Percentiles rank a stretch among this genome's conserved stretches.
These are phyloP conservation scores for Tipula vernalis DNA, from an alignment of 2,888 invertebrate genomes.

Conservation along the genomic window DNA sequence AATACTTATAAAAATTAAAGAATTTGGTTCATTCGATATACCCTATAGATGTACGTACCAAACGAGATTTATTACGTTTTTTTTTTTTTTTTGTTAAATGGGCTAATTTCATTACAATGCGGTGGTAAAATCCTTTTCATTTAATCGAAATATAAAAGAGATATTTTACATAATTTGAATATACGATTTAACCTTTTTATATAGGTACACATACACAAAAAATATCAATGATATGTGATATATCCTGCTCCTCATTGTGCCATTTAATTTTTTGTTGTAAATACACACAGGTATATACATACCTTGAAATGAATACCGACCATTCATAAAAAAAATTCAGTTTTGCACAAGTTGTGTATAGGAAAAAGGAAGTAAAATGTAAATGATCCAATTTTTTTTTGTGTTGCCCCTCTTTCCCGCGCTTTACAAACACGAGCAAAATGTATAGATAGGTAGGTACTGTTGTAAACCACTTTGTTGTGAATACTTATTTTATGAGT, in stretches of 20 bases:
- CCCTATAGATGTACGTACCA: background rate
- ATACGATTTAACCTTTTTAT: background rate
- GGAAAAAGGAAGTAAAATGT: background rate
- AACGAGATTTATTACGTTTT: background rate
- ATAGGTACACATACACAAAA: background rate
- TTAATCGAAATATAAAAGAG: background rate
- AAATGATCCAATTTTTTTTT: background rate
- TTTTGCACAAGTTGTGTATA: background rate
- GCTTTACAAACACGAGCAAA: background rate
- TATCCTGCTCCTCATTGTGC: background rate
- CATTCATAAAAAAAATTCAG: background rate
- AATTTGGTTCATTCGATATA: background rate
- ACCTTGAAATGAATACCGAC: background rate
- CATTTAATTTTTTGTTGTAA: background rate
- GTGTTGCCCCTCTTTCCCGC: background rate
- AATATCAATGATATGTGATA: background rate
- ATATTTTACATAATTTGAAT: background rate
- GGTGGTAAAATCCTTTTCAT: conserved; percentile 4
- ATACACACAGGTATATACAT: background rate
- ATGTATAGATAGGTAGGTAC: background rate
- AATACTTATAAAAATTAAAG: background rate
- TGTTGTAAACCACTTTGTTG: background rate
- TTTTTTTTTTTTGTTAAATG: background rate
- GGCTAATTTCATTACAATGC: conserved; percentile 1
- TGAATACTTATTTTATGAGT: background rate